These are phyloP conservation scores for Leptocoma aspasia DNA, from an alignment of 2,113 vertebrate genomes.

Conservation along the genomic window DNA sequence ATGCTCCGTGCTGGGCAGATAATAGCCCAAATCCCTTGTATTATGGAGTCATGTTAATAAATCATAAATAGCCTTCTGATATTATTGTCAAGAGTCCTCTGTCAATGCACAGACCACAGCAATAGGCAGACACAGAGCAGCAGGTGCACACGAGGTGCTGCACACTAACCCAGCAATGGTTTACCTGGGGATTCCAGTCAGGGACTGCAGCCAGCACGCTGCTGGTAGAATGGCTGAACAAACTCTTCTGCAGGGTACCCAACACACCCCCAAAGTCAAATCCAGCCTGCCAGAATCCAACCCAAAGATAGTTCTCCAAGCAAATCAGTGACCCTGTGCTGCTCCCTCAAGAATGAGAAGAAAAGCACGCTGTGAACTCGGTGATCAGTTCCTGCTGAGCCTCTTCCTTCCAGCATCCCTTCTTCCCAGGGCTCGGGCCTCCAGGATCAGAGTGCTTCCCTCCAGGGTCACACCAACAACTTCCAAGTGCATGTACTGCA, in stretches of 20 bases:
- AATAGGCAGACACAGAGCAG: fast-evolving
- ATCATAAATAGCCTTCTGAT: too few species aligned
- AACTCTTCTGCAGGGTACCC: not conserved
- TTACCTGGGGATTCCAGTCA: not conserved
- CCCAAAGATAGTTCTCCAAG: not conserved
- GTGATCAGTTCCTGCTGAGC: not conserved
- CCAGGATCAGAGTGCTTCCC: not conserved
- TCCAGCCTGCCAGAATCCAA: not conserved
- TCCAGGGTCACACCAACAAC: not conserved
- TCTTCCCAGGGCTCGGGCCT: not conserved
- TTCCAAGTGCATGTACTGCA: fast-evolving
- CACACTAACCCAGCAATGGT: not conserved
- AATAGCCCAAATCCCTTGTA: too few species aligned
- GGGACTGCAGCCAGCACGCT: not conserved
- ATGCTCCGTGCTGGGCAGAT: too few species aligned
- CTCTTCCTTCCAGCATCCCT: not conserved
- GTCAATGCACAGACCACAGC: too few species aligned
- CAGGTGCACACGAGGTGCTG: not conserved
- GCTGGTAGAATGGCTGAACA: not conserved
- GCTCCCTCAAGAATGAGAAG: not conserved
- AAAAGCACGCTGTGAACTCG: fast-evolving
- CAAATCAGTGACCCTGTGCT: not conserved
- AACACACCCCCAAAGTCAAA: not conserved
- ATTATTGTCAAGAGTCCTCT: too few species aligned
- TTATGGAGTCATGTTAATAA: too few species aligned